phyloP scores from a whole-genome alignment of 2,888 invertebrate genomes.

The Himalopsyche anomala region DNA sequence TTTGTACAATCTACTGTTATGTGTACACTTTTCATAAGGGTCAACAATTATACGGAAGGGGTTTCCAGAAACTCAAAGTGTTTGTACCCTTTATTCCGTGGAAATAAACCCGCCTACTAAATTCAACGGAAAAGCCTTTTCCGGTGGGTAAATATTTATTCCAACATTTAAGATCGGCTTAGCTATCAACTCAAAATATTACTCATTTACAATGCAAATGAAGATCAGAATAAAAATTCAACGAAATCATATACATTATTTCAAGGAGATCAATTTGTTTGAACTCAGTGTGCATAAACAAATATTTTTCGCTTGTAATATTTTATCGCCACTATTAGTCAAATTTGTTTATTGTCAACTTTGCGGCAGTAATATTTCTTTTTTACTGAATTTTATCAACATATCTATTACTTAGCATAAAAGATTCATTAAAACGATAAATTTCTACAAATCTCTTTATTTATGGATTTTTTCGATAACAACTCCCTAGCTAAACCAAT shows the following conservation, averaged over 20 bases:
- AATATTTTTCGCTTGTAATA: not conserved
- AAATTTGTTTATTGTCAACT: no score
- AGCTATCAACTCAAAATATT: conserved; percentile 34
- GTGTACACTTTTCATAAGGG: conserved; percentile 31
- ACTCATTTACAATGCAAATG: conserved; percentile 25
- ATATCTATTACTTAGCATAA: no score
- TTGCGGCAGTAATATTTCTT: no score
- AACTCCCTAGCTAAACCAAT: no score
- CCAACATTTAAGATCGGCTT: conserved; percentile 34
- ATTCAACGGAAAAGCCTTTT: conserved; percentile 15
- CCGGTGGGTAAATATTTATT: conserved; percentile 30
- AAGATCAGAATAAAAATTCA: conserved; percentile 5
- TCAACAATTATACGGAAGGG: conserved; percentile 30
- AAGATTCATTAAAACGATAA: no score
- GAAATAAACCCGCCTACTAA: conserved; percentile 20
- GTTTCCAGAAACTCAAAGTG: conserved; percentile 30
- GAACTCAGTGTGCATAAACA: not conserved
- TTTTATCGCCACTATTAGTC: not conserved
- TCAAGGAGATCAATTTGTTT: not conserved
- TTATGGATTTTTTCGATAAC: no score
- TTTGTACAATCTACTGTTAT: conserved; percentile 34
- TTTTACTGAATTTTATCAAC: no score
- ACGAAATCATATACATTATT: conserved; percentile 14
- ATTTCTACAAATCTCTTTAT: no score
- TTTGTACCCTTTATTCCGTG: conserved; percentile 6